Conservation (phyloP, 2,888 invertebrate species). For the Schrankia costaestrigalis region DNA sequence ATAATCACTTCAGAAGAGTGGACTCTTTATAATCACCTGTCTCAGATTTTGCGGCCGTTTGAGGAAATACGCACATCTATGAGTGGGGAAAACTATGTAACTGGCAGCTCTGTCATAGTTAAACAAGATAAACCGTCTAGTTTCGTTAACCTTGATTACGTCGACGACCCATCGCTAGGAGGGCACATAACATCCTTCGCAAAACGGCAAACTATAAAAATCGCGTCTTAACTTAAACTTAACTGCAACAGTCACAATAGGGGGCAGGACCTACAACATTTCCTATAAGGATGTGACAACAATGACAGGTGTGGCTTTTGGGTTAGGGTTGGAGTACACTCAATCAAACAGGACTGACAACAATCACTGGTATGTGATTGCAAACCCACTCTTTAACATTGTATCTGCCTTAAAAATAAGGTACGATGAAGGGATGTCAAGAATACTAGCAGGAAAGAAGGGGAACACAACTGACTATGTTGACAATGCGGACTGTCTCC, state of each 20-base stretch:
- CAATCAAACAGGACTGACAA: neutral
- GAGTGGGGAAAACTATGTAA: constrained; percentile 27
- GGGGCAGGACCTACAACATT: no score
- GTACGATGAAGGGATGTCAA: neutral
- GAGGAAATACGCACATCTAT: constrained; percentile 9
- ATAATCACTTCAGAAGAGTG: constrained; percentile 17
- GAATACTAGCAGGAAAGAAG: no score
- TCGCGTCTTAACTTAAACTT: no score
- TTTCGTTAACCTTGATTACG: no score
- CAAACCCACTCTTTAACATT: neutral
- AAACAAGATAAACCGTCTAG: no score
- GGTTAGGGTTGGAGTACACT: neutral
- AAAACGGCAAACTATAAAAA: no score
- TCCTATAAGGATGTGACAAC: neutral
- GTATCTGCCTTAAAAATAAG: neutral
- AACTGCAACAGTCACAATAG: no score
- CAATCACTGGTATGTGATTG: neutral
- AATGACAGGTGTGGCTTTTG: neutral
- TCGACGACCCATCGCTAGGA: no score
- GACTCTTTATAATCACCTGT: constrained; percentile 13
- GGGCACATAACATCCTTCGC: no score
- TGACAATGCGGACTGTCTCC: no score
- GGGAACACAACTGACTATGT: no score
- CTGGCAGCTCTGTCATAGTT: constrained; percentile 23
- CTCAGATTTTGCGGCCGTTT: constrained; percentile 10